Percentiles rank a stretch among this genome's conserved stretches.
Conservation (phyloP, 2,113 vertebrate genomes). For the Propithecus coquereli region DNA sequence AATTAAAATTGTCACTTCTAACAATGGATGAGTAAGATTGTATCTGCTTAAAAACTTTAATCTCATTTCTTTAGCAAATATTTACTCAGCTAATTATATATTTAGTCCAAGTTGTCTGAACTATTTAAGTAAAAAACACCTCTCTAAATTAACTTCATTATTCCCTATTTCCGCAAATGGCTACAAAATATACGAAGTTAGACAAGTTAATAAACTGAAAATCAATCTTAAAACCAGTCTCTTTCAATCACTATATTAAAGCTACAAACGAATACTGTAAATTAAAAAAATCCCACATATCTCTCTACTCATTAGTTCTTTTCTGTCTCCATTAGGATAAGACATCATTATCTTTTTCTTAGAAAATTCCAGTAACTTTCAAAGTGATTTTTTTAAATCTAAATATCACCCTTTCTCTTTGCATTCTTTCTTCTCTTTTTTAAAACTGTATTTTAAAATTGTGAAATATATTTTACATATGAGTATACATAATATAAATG, state of each 20-base stretch:
- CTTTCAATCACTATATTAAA: not conserved
- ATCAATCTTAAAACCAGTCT: not conserved
- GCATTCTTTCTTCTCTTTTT: not conserved
- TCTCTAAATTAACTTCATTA: not conserved
- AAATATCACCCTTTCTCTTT: not conserved
- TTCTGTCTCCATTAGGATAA: not conserved
- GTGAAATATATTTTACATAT: not conserved
- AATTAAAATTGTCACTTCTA: not conserved
- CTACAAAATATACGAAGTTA: not conserved
- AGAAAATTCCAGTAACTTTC: not conserved
- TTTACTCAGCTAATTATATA: not conserved
- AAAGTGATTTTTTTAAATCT: not conserved
- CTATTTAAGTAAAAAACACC: not conserved
- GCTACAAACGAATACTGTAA: not conserved
- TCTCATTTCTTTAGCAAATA: not conserved
- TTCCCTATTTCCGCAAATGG: not conserved
- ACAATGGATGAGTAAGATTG: not conserved
- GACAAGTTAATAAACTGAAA: not conserved
- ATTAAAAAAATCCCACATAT: not conserved
- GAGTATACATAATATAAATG: not conserved
- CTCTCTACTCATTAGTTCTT: not conserved
- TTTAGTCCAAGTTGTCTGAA: not conserved
- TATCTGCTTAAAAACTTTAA: not conserved
- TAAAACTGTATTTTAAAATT: not conserved
- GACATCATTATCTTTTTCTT: not conserved